Conservation (phyloP, 1,140 invertebrate genomes). For the Phocides pigmalion region DNA sequence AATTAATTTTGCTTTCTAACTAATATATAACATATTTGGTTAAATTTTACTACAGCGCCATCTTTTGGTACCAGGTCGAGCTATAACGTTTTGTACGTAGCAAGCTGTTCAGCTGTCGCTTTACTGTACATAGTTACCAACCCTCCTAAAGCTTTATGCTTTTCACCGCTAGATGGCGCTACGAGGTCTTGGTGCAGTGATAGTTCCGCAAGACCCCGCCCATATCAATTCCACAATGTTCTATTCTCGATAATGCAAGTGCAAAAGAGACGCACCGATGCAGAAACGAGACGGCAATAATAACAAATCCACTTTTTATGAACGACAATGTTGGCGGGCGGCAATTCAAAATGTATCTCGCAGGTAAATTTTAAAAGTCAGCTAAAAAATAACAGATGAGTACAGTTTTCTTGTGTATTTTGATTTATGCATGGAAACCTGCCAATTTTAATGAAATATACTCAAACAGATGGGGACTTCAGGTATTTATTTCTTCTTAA, state of each 20-base stretch:
- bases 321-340: slow-evolving; percentile 18
- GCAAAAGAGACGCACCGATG: slow-evolving; percentile 28
- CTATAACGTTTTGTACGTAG: background rate
- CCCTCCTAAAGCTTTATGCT: slow-evolving; percentile 7
- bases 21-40: too few species aligned
- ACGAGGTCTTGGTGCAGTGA: slow-evolving; percentile 7
- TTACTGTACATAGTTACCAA: background rate
- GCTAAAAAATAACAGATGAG: background rate
- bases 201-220: slow-evolving; percentile 38
- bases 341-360: slow-evolving; percentile 17
- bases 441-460: slow-evolving; percentile 15
- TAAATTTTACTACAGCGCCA: slow-evolving; percentile 29
- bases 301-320: slow-evolving; percentile 32
- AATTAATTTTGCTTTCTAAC: background rate
- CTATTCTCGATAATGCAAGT: slow-evolving; percentile 20
- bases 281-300: slow-evolving; percentile 19
- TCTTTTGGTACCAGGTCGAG: slow-evolving; percentile 38
- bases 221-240: slow-evolving; percentile 35
- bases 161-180: slow-evolving; percentile 31
- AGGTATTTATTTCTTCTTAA: background rate
- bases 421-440: background rate
- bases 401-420: background rate
- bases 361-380: background rate
- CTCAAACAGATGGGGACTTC: background rate
- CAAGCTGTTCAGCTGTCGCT: background rate